Evolutionary conservation across 2,113 vertebrate species (phyloP).

Genomic region (Cynopterus brachyotis): DNA sequence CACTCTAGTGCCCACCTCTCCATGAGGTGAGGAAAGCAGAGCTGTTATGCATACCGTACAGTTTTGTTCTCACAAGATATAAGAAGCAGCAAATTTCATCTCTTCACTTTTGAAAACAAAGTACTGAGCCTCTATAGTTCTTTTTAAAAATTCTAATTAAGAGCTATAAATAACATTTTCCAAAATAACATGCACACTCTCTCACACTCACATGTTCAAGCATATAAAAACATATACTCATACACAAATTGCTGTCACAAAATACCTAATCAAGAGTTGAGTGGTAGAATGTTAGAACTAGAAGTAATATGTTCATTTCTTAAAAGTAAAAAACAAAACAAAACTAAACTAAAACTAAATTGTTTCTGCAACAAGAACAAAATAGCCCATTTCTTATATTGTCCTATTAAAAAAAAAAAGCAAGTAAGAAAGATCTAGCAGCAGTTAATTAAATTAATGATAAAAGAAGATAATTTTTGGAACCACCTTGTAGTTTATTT

Average conservation of each 20-base stretch:
- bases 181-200: background rate
- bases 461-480: background rate
- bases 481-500: background rate
- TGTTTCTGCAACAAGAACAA: conserved; percentile 7
- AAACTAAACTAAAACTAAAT: background rate
- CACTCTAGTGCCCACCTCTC: background rate
- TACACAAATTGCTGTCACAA: background rate
- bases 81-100: conserved; percentile 54
- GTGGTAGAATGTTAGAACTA: background rate
- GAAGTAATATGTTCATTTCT: background rate
- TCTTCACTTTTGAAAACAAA: conserved; percentile 52
- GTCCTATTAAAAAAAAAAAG: conserved; percentile 9
- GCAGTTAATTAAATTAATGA: background rate
- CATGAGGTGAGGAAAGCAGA: background rate
- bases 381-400: background rate
- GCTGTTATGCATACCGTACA: background rate
- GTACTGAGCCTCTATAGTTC: background rate
- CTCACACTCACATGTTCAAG: background rate
- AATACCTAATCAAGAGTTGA: background rate
- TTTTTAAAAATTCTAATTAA: conserved; percentile 28
- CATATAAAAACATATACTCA: background rate
- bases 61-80: background rate
- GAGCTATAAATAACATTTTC: conserved; percentile 26
- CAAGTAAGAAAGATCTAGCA: background rate
- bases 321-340: background rate